Evolutionary conservation across 2,888 invertebrate genomes (phyloP).

Genomic region (Tinea semifulvella): DNA sequence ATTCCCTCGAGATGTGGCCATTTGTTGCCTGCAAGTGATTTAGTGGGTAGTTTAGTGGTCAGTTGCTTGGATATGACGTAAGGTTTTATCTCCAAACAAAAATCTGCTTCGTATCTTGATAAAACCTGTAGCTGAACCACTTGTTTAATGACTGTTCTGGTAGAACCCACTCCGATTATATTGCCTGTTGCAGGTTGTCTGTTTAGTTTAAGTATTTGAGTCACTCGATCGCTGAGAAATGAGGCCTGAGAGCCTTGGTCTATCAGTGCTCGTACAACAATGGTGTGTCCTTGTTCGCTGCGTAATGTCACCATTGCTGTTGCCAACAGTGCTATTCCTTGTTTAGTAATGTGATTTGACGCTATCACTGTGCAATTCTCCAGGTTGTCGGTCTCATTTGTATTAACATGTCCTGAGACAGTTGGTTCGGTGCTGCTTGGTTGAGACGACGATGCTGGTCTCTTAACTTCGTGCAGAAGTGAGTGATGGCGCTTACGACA

Average conservation of each 20-base stretch:
- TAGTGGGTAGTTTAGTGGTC: background rate
- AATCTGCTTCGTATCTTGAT: too few relatives aligned
- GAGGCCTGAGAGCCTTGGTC: background rate
- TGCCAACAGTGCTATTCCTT: too few relatives aligned
- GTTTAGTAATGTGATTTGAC: too few relatives aligned
- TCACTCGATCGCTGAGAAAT: background rate
- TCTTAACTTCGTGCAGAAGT: too few relatives aligned
- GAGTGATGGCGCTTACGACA: too few relatives aligned
- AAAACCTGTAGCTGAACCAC: too few relatives aligned
- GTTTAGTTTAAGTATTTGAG: background rate
- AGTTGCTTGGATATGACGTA: background rate
- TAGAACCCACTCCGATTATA: background rate
- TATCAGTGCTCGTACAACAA: background rate
- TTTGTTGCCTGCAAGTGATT: background rate
- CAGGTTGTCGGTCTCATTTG: background rate
- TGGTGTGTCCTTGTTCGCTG: background rate
- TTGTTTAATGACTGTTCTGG: too few relatives aligned
- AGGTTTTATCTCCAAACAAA: too few relatives aligned
- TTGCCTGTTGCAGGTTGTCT: background rate
- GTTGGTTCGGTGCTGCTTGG: too few relatives aligned
- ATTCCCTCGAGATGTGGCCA: background rate
- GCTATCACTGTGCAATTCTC: background rate
- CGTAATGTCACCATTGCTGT: background rate
- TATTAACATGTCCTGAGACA: background rate
- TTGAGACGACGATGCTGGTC: too few relatives aligned